These are phyloP conservation scores for Pissodes strobi DNA, from an alignment of 1,140 invertebrate genomes.

Conservation along the genomic window DNA sequence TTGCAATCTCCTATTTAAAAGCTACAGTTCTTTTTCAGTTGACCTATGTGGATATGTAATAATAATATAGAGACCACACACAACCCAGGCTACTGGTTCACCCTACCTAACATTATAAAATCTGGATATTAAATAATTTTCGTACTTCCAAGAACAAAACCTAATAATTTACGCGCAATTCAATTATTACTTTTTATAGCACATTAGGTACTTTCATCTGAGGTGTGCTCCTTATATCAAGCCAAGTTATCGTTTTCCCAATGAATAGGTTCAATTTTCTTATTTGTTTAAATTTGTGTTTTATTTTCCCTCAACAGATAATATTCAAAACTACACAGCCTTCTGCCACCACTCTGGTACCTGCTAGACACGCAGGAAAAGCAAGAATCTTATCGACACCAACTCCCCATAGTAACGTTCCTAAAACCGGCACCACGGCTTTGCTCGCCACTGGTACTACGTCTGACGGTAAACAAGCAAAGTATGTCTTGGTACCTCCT, in stretches of 20 bases:
- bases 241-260: neutral
- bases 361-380: neutral
- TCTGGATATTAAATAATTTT: too few species aligned
- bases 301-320: conserved; percentile 10
- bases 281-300: neutral
- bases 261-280: neutral
- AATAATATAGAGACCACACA: too few species aligned
- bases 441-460: conserved; percentile 22
- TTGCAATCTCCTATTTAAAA: too few species aligned
- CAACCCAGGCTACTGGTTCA: too few species aligned
- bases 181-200: too few species aligned
- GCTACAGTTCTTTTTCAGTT: too few species aligned
- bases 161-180: too few species aligned
- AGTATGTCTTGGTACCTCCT: conserved; percentile 68
- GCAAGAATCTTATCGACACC: conserved; percentile 5
- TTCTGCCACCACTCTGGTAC: neutral
- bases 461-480: conserved; percentile 58
- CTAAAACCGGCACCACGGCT: conserved; percentile 12
- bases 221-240: too few species aligned
- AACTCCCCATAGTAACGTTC: conserved; percentile 4
- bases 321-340: conserved; percentile 23
- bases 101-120: too few species aligned
- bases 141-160: too few species aligned
- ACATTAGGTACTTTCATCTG: too few species aligned
- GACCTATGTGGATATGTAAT: too few species aligned